Conservation (phyloP, 2,113 vertebrate genomes). For the Pavo muticus region DNA sequence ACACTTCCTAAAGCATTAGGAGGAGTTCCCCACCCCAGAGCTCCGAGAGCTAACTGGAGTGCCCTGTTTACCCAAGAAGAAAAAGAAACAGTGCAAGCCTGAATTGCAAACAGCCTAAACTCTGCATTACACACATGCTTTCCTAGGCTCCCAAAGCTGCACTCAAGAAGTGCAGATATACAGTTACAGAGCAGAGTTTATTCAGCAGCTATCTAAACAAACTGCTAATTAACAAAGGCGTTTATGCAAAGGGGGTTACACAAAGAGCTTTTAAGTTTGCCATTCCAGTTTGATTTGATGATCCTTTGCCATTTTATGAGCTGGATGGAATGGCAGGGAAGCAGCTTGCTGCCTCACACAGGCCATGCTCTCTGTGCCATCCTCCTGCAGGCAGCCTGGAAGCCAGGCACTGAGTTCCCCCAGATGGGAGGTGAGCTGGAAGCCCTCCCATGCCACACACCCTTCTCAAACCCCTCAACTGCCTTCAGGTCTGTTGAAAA, state of each 20-base stretch:
- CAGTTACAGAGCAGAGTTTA: not conserved
- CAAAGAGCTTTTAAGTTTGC: accelerated
- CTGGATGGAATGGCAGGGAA: not conserved
- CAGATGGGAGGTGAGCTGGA: not conserved
- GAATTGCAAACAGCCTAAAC: not conserved
- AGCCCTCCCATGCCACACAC: not conserved
- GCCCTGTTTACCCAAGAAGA: not conserved
- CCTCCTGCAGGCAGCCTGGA: not conserved
- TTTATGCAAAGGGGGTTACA: not conserved
- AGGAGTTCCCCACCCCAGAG: not conserved
- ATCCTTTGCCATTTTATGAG: not conserved
- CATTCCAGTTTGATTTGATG: not conserved
- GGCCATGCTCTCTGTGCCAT: accelerated
- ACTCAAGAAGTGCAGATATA: not conserved
- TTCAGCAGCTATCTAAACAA: not conserved
- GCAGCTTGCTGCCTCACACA: not conserved
- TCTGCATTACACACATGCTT: not conserved
- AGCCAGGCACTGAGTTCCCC: not conserved
- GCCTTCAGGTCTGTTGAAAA: not conserved
- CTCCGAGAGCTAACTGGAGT: not conserved
- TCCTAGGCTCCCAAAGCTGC: not conserved
- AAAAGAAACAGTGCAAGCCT: not conserved
- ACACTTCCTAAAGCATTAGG: accelerated
- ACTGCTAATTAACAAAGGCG: not conserved
- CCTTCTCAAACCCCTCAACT: not conserved